phyloP scores from a whole-genome alignment of 1,140 invertebrate species.

The Pseudachorutes palmiensis region DNA sequence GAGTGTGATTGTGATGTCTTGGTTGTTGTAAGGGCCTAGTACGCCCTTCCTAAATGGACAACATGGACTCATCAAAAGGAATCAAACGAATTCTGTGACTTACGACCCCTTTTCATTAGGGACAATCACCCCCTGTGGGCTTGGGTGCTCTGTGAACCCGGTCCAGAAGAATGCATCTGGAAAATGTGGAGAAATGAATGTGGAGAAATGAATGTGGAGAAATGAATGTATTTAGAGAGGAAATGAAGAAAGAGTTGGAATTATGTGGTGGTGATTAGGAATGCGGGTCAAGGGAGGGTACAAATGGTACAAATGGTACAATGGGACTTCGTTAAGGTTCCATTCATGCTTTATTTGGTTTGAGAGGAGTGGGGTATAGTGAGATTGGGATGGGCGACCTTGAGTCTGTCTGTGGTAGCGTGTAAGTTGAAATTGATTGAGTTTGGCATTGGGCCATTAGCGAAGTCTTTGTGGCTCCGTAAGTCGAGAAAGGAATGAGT shows the following conservation, averaged over 20 bases:
- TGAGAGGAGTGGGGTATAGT: no score
- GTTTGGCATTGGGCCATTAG: not conserved
- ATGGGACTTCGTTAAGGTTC: no score
- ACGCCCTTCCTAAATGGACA: constrained; percentile 50
- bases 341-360: no score
- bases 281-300: no score
- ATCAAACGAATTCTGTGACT: constrained; percentile 32
- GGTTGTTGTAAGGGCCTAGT: constrained; percentile 64
- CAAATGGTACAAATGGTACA: no score
- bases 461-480: not conserved
- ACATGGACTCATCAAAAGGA: constrained; percentile 8
- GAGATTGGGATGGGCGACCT: no score
- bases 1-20: constrained; percentile 70
- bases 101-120: constrained; percentile 61
- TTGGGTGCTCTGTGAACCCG: constrained; percentile 56
- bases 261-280: no score
- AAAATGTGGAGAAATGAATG: not conserved
- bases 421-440: no score
- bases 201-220: not conserved
- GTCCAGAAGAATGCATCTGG: constrained; percentile 80
- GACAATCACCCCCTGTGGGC: constrained; percentile 57
- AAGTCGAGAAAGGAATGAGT: not conserved
- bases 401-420: no score
- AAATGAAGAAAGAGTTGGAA: no score
- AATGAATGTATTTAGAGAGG: no score